Evolutionary conservation across 2,888 invertebrate species (phyloP).

Genomic region (Troilus luridus): DNA sequence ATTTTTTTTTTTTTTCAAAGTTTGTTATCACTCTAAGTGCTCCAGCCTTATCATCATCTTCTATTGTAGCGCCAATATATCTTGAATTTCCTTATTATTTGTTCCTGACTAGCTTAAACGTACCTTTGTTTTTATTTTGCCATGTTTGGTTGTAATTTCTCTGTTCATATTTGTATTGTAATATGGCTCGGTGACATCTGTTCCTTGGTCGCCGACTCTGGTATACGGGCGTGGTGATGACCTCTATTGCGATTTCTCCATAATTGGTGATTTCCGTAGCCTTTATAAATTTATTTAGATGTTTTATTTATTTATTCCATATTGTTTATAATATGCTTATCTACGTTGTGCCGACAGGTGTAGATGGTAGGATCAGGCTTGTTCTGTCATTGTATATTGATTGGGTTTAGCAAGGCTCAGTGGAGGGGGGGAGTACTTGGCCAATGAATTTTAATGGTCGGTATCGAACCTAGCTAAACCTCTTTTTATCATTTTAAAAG

Average conservation of each 20-base stretch:
- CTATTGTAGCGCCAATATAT: neutral
- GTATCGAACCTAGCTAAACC: too few relatives aligned
- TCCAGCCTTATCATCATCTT: too few relatives aligned
- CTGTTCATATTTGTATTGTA: neutral
- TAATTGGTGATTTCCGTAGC: neutral
- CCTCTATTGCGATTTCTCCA: conserved; percentile 9
- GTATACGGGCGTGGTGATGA: conserved; percentile 7
- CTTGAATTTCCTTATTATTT: neutral
- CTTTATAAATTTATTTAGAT: neutral
- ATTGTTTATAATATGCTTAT: neutral
- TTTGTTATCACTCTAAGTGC: too few relatives aligned
- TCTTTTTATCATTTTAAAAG: too few relatives aligned
- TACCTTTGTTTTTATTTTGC: neutral
- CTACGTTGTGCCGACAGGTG: neutral
- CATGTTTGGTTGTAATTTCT: neutral
- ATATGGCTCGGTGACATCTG: neutral
- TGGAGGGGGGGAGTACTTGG: too few relatives aligned
- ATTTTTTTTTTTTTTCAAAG: too few relatives aligned
- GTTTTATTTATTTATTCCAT: neutral
- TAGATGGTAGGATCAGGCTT: neutral
- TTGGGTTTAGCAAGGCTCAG: too few relatives aligned
- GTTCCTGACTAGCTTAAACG: neutral
- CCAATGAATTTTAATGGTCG: too few relatives aligned
- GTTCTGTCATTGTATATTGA: too few relatives aligned
- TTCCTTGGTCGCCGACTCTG: neutral